These are phyloP conservation scores for Euphydryas editha DNA, from an alignment of 2,888 invertebrate species.

Conservation along the genomic window DNA sequence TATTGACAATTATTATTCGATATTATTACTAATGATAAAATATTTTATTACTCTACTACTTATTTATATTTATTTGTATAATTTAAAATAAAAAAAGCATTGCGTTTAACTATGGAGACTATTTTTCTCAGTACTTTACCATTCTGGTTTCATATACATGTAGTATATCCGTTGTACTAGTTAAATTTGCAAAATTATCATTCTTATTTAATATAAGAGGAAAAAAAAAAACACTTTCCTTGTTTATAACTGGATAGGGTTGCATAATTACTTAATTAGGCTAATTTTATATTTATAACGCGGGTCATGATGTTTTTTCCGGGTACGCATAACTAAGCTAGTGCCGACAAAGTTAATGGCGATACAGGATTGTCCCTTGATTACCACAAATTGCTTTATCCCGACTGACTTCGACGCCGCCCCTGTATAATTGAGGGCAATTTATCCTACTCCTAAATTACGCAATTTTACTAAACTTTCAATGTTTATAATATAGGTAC, in stretches of 20 bases:
- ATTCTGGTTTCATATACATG: background rate
- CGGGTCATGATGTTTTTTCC: conserved; percentile 36
- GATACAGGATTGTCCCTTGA: conserved; percentile 62
- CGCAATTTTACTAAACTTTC: conserved; percentile 23
- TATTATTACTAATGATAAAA: too few species aligned
- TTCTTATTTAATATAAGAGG: conserved; percentile 9
- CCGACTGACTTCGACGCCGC: conserved; percentile 47
- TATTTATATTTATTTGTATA: background rate
- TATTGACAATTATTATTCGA: too few species aligned
- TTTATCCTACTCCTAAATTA: conserved; percentile 31
- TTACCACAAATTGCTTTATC: conserved; percentile 76
- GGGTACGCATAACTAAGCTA: conserved; percentile 35
- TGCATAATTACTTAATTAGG: conserved; percentile 52
- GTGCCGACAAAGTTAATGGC: conserved; percentile 59
- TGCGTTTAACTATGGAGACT: background rate
- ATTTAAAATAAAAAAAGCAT: background rate
- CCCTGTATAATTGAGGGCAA: conserved; percentile 53
- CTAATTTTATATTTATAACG: conserved; percentile 44
- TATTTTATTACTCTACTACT: too few species aligned
- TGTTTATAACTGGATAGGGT: conserved; percentile 47
- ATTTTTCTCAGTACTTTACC: background rate
- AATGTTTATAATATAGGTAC: conserved; percentile 13
- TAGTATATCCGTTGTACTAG: background rate
- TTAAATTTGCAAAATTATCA: background rate
- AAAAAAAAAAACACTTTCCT: conserved; percentile 39